These are phyloP conservation scores for Hyphantria cunea DNA, from an alignment of 1,140 invertebrate species.

Conservation along the genomic window DNA sequence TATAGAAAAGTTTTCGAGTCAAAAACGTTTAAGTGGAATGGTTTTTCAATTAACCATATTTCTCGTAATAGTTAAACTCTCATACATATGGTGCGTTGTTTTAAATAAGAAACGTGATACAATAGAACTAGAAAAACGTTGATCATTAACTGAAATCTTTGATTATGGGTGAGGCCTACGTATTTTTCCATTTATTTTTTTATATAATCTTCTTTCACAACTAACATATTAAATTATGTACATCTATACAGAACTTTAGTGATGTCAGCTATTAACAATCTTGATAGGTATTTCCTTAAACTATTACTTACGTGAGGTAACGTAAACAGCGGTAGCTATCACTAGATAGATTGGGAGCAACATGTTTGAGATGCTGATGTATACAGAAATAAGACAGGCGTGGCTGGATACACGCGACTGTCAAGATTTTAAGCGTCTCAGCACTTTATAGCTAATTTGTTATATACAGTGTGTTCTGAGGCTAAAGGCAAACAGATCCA, in stretches of 20 bases:
- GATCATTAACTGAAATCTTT: too few species aligned
- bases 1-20: too few species aligned
- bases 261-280: neutral
- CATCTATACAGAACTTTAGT: neutral
- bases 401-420: constrained; percentile 18
- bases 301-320: constrained; percentile 3
- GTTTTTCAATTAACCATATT: too few species aligned
- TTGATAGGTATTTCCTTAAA: neutral
- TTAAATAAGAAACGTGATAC: too few species aligned
- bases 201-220: too few species aligned
- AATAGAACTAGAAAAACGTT: too few species aligned
- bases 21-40: too few species aligned
- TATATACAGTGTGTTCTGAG: constrained; percentile 18
- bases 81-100: too few species aligned
- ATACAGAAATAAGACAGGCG: neutral
- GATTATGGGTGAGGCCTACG: too few species aligned
- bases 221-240: too few species aligned
- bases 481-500: neutral
- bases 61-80: too few species aligned
- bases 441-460: constrained; percentile 25
- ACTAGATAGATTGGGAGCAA: constrained; percentile 5
- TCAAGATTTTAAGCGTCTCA: constrained; percentile 3
- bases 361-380: neutral
- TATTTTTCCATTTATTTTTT: too few species aligned
- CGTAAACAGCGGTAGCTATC: neutral